Conservation (phyloP, 92 coral and sea anemone species). For the Parazoanthus darwini region DNA sequence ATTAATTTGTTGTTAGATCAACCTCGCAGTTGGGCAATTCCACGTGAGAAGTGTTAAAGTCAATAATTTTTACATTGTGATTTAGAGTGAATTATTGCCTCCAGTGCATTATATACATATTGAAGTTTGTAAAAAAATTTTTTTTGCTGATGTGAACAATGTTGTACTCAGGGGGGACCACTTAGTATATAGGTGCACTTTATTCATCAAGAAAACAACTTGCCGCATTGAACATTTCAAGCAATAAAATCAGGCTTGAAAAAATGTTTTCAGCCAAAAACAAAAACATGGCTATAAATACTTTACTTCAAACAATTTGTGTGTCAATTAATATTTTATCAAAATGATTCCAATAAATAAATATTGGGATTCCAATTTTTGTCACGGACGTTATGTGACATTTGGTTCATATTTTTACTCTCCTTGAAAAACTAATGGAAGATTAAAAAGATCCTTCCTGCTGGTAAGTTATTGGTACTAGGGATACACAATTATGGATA, state of each 20-base stretch:
- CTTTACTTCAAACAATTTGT: too few species aligned
- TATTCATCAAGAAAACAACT: slow-evolving; percentile 5
- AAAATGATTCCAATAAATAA: too few species aligned
- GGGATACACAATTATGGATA: background rate
- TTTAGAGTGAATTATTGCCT: background rate
- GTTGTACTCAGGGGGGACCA: slow-evolving; percentile 17
- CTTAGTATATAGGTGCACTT: slow-evolving; percentile 4
- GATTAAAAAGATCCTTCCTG: background rate
- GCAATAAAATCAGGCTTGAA: too few species aligned
- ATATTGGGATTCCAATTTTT: too few species aligned
- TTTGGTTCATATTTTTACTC: background rate
- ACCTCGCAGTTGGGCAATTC: too few species aligned
- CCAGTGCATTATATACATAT: background rate
- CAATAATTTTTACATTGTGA: background rate
- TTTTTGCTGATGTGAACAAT: slow-evolving; percentile 12
- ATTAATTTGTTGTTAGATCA: too few species aligned
- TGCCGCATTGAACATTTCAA: background rate
- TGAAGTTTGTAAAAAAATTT: background rate
- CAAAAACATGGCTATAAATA: background rate
- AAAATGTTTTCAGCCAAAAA: background rate
- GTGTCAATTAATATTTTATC: too few species aligned
- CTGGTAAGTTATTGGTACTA: slow-evolving; percentile 6
- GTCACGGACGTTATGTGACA: too few species aligned
- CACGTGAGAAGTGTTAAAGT: too few species aligned
- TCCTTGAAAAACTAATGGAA: slow-evolving; percentile 4